Conservation (phyloP, 2,797 vertebrate species). For the Alauda arvensis region DNA sequence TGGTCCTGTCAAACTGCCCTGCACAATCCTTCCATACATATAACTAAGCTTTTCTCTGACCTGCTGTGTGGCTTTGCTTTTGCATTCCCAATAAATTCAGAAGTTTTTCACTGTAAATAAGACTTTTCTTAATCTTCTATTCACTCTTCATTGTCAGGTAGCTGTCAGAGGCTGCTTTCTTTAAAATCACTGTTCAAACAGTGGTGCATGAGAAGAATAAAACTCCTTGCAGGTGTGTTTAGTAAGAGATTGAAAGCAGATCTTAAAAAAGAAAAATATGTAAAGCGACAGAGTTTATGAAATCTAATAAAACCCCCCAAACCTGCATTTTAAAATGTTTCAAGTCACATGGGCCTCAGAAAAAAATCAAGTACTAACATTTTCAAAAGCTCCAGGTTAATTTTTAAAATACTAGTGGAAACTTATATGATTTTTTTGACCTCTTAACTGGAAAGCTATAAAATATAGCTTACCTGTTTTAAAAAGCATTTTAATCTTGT, state of each 20-base stretch:
- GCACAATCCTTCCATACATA: not conserved
- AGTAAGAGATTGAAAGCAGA: not conserved
- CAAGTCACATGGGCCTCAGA: not conserved
- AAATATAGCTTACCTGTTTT: not conserved
- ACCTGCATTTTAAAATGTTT: not conserved
- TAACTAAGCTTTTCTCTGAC: not conserved
- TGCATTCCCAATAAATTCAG: not conserved
- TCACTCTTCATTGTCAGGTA: not conserved
- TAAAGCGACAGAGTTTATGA: not conserved
- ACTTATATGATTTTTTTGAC: not conserved
- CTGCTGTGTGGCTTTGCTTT: not conserved
- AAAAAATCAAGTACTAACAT: not conserved
- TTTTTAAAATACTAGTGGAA: not conserved
- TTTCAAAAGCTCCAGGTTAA: not conserved
- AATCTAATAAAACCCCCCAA: not conserved
- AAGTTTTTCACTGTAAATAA: not conserved
- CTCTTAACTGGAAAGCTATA: not conserved
- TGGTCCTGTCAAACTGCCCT: not conserved
- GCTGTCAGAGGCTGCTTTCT: not conserved
- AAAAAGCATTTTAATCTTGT: not conserved
- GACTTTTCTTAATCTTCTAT: not conserved
- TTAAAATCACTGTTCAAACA: not conserved
- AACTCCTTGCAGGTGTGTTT: not conserved
- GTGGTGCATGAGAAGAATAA: not conserved
- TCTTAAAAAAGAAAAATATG: not conserved